Evolutionary conservation across 1,140 invertebrate genomes (phyloP), one percentile per base, ranked within the genome.

Genomic region (Halesus radiatus): DNA sequence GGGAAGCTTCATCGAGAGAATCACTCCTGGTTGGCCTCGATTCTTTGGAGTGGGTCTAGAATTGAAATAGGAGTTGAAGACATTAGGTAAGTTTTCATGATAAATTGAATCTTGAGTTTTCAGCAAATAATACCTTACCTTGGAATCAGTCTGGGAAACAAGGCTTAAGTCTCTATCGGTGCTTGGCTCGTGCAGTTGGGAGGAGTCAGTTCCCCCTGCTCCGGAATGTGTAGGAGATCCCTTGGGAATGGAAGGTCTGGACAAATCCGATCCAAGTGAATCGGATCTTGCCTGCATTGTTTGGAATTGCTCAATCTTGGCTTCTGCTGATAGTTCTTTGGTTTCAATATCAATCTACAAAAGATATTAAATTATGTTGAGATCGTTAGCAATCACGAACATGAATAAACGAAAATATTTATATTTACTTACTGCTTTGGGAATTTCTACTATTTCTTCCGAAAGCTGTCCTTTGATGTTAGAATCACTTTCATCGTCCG

Each of bases 141-240:
- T 90, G 16, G 89, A 90, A 83, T 90, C 89, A 53, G 89, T 88
- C 84, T 89, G 88, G n/a, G 89, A 89, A 20, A 89, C 84, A 84
- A 87, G 88, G 84, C 88, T 89, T 56, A 56, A n/a, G 87, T 90
- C 89, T 85, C 85, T 88, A 80, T 90, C 89, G 52, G 88, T 90
- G 77, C 88, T 89, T 81, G 88, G 89, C 80, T 88, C 88, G 73
- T 89, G 85, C 72, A 89, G 88, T 74, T 85, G 87, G 15, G 88
- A 84, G 5, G 89, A 90, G 82, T 90, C 89, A 22, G 86, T 85
- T 83, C 88, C 89, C 58, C 88, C 89, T 72, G 86, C 85, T 58
- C 78, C 85, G 1, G 80, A 78, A 16, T 78, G 76, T 86, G 89
- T 78, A 22, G 88, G 86, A 26, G 88, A 89, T 76, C 89, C 89